Evolutionary conservation across 2,113 vertebrate species (phyloP), one percentile per base, ranked within the genome.

Genomic region (Ciconia stormi): DNA sequence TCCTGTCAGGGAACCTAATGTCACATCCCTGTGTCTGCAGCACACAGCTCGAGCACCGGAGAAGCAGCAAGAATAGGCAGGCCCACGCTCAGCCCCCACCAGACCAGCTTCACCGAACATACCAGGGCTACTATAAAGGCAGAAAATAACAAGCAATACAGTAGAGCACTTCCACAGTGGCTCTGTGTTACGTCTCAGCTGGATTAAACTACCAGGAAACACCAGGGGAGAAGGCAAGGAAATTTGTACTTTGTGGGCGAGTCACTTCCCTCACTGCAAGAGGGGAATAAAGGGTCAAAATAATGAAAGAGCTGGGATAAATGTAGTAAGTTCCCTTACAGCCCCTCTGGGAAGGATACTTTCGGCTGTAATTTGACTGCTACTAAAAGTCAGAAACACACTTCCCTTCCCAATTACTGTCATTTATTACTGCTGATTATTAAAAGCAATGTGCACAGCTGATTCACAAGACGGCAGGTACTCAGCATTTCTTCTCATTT

Each of bases 351-450:
- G 83, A 94, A 88, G 46, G 56, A 69, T 49, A 42, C 1, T 4
- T 76, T 61, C 56, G 79, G 53, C 47, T 90, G 38, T 50, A 89
- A 89, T 87, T 79, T 78, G 50, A 84, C 82, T 95, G 81, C 52
- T 89, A 21, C 53, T 71, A 19, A 67, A 67, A 91, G 77, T 46
- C 89, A 95, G 88, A 89, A 97, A 89, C 61, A 92, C 53, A 73
- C 84, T 55, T 87, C 55, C 46, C 53, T 92, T 95, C 71, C 71
- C 77, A 87, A 76, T 79, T 92, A 87, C 65, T 89, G 69, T 34
- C 69, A 61, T 83, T 89, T 95, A 91, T 89, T 89, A 82, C 80
- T 44, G 56, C 32, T 69, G 59, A 55, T 93, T 89, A 89, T 66
- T 63, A 79, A 87, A 70, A 89, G 59, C 56, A 87, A 61, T 3